Conservation (phyloP, 2,797 vertebrate genomes). For the Eleutherodactylus coqui region DNA sequence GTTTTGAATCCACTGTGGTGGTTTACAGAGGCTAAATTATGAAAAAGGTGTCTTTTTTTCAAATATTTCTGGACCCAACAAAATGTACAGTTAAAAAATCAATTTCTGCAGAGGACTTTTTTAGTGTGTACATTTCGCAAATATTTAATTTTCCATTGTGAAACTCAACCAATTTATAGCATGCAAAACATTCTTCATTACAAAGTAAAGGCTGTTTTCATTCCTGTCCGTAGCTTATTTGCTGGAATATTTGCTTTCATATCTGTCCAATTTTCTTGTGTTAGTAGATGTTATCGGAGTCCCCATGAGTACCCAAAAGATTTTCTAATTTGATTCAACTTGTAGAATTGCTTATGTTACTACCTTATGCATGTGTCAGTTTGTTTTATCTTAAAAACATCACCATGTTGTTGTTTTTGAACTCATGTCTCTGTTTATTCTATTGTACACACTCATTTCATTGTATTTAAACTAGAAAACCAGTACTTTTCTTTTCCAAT, state of each 20-base stretch:
- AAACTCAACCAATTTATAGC: slow-evolving; percentile 32
- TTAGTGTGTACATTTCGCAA: neutral
- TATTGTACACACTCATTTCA: neutral
- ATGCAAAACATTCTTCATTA: slow-evolving; percentile 38
- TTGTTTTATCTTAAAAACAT: slow-evolving; percentile 33
- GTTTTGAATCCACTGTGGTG: too few relatives aligned
- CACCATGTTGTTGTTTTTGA: slow-evolving; percentile 1
- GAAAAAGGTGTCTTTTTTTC: too few relatives aligned
- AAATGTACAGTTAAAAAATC: too few relatives aligned
- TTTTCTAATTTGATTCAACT: slow-evolving; percentile 50
- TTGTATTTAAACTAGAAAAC: neutral
- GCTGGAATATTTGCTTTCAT: slow-evolving; percentile 51
- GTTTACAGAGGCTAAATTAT: too few relatives aligned
- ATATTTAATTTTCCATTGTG: neutral
- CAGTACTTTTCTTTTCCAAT: slow-evolving; percentile 1
- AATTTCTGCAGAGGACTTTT: neutral
- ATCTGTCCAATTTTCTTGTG: slow-evolving; percentile 39
- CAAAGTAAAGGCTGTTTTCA: neutral
- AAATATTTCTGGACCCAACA: too few relatives aligned
- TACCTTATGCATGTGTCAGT: slow-evolving; percentile 26
- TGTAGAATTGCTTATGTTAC: neutral
- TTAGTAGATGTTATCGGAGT: slow-evolving; percentile 37
- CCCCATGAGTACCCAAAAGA: slow-evolving; percentile 30
- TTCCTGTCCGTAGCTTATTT: slow-evolving; percentile 17
- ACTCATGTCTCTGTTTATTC: slow-evolving; percentile 4